These are phyloP conservation scores for Meiosimyza decipiens DNA, from an alignment of 2,888 invertebrate genomes.

Conservation along the genomic window DNA sequence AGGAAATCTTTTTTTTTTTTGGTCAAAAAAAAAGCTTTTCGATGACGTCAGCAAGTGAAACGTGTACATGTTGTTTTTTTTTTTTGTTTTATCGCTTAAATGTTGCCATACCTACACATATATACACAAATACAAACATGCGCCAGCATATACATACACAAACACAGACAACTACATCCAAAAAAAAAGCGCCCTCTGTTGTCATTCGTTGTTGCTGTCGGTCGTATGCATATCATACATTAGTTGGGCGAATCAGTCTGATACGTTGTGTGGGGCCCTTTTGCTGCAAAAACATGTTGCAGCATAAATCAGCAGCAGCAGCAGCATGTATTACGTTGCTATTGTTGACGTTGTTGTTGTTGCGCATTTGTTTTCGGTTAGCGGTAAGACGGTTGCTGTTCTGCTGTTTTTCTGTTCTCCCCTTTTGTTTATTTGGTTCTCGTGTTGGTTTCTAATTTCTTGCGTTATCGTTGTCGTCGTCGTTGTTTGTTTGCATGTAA, in stretches of 20 bases:
- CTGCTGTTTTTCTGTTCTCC: too few relatives aligned
- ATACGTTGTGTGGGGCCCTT: too few relatives aligned
- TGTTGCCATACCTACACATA: conserved; percentile 27
- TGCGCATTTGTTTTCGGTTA: too few relatives aligned
- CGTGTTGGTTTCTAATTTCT: too few relatives aligned
- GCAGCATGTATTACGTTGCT: conserved; percentile 9
- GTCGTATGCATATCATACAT: background rate
- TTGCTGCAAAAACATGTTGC: background rate
- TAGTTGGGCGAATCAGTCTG: too few relatives aligned
- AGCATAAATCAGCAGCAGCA: conserved; percentile 17
- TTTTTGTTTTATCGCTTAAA: conserved; percentile 25
- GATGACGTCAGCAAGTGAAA: conserved; percentile 56
- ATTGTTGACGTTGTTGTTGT: background rate
- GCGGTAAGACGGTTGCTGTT: too few relatives aligned
- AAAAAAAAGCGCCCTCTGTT: background rate
- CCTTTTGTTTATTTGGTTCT: too few relatives aligned
- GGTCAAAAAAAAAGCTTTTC: conserved; percentile 52
- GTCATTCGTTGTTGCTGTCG: background rate
- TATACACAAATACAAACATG: conserved; percentile 8
- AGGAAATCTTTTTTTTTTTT: too few relatives aligned
- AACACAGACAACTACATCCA: conserved; percentile 9
- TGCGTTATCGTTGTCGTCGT: too few relatives aligned
- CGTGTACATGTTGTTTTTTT: background rate
- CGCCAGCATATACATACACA: conserved; percentile 7
- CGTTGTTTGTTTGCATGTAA: too few relatives aligned